phyloP scores from a whole-genome alignment of 2,113 vertebrate species.

The Willisornis vidua region DNA sequence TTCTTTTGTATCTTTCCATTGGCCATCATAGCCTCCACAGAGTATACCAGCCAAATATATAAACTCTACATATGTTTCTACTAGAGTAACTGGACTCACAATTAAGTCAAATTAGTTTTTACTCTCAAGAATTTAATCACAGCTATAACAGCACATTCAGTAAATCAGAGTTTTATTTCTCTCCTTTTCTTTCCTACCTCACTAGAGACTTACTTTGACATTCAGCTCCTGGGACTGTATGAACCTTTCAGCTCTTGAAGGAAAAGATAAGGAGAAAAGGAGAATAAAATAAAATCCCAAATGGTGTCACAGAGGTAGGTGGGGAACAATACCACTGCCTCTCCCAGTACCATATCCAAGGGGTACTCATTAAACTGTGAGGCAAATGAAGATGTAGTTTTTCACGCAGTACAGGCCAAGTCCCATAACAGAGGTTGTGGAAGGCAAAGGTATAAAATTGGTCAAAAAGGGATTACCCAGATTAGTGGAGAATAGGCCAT shows the following conservation, averaged over 20 bases:
- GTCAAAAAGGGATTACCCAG: conserved; percentile 44
- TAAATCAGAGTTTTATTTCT: conserved; percentile 61
- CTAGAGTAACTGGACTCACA: conserved; percentile 63
- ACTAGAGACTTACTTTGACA: not conserved
- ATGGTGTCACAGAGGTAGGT: not conserved
- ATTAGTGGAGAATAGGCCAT: conserved; percentile 47
- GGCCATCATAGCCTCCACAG: conserved; percentile 3
- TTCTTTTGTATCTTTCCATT: conserved; percentile 31
- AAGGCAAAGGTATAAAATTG: conserved; percentile 45
- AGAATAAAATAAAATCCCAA: not conserved
- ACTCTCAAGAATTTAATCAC: conserved; percentile 68
- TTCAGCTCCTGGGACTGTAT: not conserved
- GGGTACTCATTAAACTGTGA: not conserved
- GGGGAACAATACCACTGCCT: not conserved
- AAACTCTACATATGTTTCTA: conserved; percentile 63
- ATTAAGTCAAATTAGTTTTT: conserved; percentile 65
- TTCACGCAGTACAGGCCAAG: not conserved
- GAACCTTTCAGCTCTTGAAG: conserved; percentile 41
- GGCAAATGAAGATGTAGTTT: not conserved
- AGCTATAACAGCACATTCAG: conserved; percentile 46
- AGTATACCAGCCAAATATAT: conserved; percentile 64
- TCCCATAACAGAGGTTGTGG: not conserved
- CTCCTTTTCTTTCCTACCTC: not conserved
- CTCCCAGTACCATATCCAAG: not conserved
- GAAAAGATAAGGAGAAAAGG: not conserved